Base-by-base conservation (phyloP, 2,888 invertebrate species). In the Pseudococcus viburni region DNA sequence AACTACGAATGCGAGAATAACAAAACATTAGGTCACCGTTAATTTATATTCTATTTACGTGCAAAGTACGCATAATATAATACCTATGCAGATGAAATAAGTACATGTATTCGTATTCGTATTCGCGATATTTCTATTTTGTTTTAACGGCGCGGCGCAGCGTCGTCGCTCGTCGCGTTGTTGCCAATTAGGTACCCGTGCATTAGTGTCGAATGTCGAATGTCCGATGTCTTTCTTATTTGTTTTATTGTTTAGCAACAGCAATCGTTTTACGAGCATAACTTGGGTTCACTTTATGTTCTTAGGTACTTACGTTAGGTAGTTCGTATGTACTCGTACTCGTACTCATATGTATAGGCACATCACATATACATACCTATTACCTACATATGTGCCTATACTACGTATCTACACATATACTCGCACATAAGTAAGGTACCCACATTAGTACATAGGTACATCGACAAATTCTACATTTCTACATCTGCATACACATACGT, bases 1-100 rank as follows among this genome's bases (percentile, higher is more conserved):
- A 46, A 73, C 19, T 64, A 55, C 55, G 73, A 73, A 19, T 17
- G 33, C 73, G 33, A 86, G 77, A 86, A 86, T 48, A 73, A 86
- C 86, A 86, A 86, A 86, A 68, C 73, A 46, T 86, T 86, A 86
- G 86, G 86, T 86, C 86, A 77, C 77, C 77, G 73, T 68, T 86
- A 86, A 86, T 86, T 86, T 86, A 77, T 86, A 86, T 86, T 86
- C 86, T 33, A 86, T 86, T 86, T 86, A 86, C 86, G 86, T 86
- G 73, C 73, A 15, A 86, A 86, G 73, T 64, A 19, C 12, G 12
- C 64, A 22, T 64, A 64, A 19, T 64, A 64, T 9, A 0, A 1
- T 55, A 33, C 46, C 1, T 51, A 51, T 17, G 17, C 51, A 51
- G 15, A 59, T 19, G 19, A 9, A 19, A 59, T 6, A 19, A 8